These are phyloP conservation scores for Trachymyrmex septentrionalis DNA, from an alignment of 1,140 invertebrate genomes.

Conservation along the genomic window DNA sequence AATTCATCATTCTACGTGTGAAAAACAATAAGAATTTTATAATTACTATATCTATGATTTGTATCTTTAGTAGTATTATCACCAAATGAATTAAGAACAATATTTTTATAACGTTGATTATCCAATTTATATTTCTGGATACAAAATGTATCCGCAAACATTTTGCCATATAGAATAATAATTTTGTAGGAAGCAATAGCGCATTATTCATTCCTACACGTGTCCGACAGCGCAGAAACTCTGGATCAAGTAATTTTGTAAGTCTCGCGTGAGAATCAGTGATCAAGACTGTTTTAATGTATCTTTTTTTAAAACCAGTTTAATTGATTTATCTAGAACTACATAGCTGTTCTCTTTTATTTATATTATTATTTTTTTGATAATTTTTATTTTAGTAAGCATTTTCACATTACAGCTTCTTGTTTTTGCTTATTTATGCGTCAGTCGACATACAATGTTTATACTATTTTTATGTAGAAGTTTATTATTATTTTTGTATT, in stretches of 20 bases:
- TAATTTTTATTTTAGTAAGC: slow-evolving; percentile 32
- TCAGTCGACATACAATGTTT: background rate
- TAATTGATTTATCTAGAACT: slow-evolving; percentile 10
- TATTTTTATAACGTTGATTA: background rate
- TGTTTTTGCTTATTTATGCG: slow-evolving; percentile 23
- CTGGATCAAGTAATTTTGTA: slow-evolving; percentile 85
- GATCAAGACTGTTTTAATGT: slow-evolving; percentile 29
- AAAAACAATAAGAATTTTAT: slow-evolving; percentile 16
- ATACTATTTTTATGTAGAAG: slow-evolving; percentile 13
- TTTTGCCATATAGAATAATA: slow-evolving; percentile 57
- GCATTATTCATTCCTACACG: slow-evolving; percentile 81
- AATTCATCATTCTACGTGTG: background rate
- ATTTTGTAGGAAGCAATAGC: slow-evolving; percentile 85
- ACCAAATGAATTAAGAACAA: background rate
- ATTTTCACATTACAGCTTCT: slow-evolving; percentile 46
- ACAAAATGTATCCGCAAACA: slow-evolving; percentile 14
- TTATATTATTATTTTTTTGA: background rate
- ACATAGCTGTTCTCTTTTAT: background rate
- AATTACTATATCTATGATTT: background rate
- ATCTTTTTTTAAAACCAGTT: background rate
- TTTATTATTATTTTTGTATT: background rate
- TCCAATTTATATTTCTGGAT: background rate
- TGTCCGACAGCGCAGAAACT: slow-evolving; percentile 82
- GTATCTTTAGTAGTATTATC: background rate
- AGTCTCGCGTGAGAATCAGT: slow-evolving; percentile 76